Evolutionary conservation across 2,113 vertebrate species (phyloP).

Genomic region (Mobula hypostoma): DNA sequence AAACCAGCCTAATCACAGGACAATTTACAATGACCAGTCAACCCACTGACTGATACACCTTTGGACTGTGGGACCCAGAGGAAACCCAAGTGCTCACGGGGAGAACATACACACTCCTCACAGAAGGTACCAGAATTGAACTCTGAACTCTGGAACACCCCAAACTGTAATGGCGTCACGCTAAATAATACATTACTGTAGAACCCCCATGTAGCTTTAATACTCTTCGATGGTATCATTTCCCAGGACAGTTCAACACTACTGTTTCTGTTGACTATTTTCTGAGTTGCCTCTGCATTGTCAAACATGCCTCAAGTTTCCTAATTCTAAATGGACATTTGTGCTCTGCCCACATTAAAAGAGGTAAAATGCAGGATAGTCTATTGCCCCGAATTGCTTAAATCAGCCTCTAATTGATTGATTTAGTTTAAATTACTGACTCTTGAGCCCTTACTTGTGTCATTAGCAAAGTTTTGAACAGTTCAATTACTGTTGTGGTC

Average conservation of each 20-base stretch:
- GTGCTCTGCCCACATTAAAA: neutral
- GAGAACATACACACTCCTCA: too few species aligned
- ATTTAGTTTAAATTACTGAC: neutral
- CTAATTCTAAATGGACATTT: neutral
- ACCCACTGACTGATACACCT: too few species aligned
- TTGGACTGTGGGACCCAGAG: too few species aligned
- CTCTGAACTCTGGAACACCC: too few species aligned
- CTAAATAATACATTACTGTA: too few species aligned
- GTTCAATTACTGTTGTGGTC: neutral
- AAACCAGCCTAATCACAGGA: too few species aligned
- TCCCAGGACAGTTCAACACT: neutral
- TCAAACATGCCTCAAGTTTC: neutral
- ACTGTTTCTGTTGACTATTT: too few species aligned
- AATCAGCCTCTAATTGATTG: neutral
- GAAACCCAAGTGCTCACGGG: too few species aligned
- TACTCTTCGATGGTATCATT: neutral
- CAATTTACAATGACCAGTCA: too few species aligned
- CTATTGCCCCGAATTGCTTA: neutral
- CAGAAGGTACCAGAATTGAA: too few species aligned
- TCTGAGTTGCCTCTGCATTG: neutral
- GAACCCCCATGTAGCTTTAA: neutral
- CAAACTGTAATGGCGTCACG: too few species aligned
- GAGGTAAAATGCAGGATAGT: neutral
- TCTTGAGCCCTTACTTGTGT: neutral
- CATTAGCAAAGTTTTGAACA: neutral